Base-by-base conservation (phyloP, 2,888 invertebrate genomes). In the Biston betularia region DNA sequence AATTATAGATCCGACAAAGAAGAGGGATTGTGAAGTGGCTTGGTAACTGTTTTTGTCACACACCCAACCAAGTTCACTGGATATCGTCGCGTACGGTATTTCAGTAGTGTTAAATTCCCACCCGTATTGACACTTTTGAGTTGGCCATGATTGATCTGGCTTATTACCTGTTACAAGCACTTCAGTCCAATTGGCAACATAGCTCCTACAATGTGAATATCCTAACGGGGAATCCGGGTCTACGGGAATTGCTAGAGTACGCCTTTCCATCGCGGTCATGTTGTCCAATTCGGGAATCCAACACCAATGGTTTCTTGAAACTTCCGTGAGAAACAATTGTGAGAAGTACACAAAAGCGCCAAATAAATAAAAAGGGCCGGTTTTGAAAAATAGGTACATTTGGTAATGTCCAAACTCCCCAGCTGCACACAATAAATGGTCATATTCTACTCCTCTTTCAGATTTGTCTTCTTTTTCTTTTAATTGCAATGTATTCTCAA, bases 21-120 rank as follows among this genome's bases (percentile, higher is more conserved):
- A 90, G 3, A 89, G 70, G 0, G 89, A 82, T 65, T 90, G 90
- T 0, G 89, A 88, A 1, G 84, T 82, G 34, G 50, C 50, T 50
- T 50, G 89, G 65, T 89, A 86, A 71, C 87, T 89, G 53, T 79
- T 75, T 64, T 73, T 84, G 0, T 90, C 86, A 65, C 90, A 90
- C 7, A 90, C 89, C 89, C 90, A 90, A 44, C 84, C 87, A 68
- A 87, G 64, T 71, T 90, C 89, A 66, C 85, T 90, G 6, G 84
- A 76, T 55, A 89, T 86, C 5, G 90, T 90, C 2, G 84, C 79
- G 66, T 90, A 90, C 0, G 90, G 86, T 75, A 90, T 87, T 76
- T 90, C 89, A 9, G 85, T 82, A 63, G 73, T 83, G 59, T 90
- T 85, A 44, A 88, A 90, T 71, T 90, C 90, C 89, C 89, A 90